Conservation (phyloP, 2,888 invertebrate genomes). For the Drosophila austrosaltans region DNA sequence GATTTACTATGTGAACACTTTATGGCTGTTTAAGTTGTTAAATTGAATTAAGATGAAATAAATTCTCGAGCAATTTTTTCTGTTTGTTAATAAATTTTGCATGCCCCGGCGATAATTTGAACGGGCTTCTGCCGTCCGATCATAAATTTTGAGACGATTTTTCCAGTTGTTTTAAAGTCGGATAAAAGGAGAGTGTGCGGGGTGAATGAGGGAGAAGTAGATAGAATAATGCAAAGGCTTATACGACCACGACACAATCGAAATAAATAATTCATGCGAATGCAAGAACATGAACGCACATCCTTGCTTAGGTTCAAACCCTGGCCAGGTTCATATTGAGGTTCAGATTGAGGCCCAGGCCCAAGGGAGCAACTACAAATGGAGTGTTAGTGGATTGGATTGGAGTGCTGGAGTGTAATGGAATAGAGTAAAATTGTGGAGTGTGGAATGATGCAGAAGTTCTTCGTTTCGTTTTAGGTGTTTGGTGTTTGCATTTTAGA, state of each 20-base stretch:
- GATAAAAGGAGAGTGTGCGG: too few species aligned
- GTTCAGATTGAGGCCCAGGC: conserved; percentile 50
- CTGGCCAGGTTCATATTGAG: conserved; percentile 9
- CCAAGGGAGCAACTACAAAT: conserved; percentile 76
- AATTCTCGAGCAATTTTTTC: conserved; percentile 74
- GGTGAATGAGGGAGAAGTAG: conserved; percentile 17
- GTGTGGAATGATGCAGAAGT: conserved; percentile 22
- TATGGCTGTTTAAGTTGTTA: conserved; percentile 82
- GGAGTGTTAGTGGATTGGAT: conserved; percentile 52
- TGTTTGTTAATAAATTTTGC: conserved; percentile 81
- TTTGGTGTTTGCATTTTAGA: conserved; percentile 76
- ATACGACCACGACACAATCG: conserved; percentile 59
- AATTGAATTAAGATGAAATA: conserved; percentile 82
- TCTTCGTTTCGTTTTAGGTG: conserved; percentile 32
- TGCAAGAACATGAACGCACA: conserved; percentile 49
- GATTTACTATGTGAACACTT: conserved; percentile 82
- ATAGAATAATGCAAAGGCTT: conserved; percentile 56
- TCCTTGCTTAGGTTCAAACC: conserved; percentile 37
- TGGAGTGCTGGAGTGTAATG: not conserved
- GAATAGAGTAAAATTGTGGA: not conserved
- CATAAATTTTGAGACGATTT: conserved; percentile 42
- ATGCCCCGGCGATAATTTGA: conserved; percentile 72
- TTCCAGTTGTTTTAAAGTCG: conserved; percentile 23
- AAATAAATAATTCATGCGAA: conserved; percentile 76
- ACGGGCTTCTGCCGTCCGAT: conserved; percentile 52